Conservation (phyloP, 2,113 vertebrate genomes). For the Eidolon helvum region DNA sequence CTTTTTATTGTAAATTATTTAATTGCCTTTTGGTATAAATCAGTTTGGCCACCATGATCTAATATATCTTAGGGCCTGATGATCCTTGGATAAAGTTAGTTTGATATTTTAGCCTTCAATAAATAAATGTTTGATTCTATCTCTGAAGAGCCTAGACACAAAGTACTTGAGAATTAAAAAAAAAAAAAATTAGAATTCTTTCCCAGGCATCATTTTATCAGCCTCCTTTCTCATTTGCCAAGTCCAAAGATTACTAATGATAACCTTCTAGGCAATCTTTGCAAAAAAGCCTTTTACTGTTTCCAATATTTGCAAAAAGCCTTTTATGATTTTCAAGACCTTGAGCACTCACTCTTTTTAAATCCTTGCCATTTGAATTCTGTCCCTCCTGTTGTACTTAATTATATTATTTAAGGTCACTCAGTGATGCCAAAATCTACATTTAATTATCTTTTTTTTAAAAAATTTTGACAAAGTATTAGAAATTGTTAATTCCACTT, state of each 20-base stretch:
- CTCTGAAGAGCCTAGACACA: neutral
- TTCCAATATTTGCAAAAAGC: neutral
- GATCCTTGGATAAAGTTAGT: neutral
- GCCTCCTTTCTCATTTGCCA: neutral
- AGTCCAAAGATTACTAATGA: neutral
- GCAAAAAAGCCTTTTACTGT: neutral
- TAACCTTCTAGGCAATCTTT: neutral
- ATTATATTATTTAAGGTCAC: neutral
- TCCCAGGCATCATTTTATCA: neutral
- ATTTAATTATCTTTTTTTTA: conserved; percentile 8
- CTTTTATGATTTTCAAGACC: neutral
- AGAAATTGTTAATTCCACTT: neutral
- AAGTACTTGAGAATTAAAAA: neutral
- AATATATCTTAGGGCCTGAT: neutral
- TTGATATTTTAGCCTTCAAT: neutral
- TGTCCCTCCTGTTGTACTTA: neutral
- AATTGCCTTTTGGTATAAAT: conserved; percentile 32
- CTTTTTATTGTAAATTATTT: conserved; percentile 34
- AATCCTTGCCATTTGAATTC: neutral
- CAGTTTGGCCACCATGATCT: neutral
- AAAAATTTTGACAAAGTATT: neutral
- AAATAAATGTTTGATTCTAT: conserved; percentile 14
- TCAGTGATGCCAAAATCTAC: neutral
- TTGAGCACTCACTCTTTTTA: neutral
- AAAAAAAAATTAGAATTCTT: neutral